Percentiles rank a stretch among this genome's conserved stretches.
These are phyloP conservation scores for Brachionus asplanchnoidis DNA, from an alignment of 1,140 invertebrate species.

Conservation along the genomic window DNA sequence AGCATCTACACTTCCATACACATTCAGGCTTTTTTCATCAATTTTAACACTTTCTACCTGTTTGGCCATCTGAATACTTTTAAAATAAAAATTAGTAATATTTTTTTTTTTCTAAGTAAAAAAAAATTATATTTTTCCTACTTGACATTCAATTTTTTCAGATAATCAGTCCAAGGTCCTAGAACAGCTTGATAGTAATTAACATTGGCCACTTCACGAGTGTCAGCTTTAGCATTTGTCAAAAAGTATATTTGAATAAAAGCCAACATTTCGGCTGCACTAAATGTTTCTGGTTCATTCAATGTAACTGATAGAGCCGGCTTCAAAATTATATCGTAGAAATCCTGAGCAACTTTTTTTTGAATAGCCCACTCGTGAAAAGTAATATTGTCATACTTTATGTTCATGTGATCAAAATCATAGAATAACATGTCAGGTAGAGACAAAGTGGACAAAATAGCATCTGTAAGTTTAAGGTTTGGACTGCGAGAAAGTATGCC, in stretches of 20 bases:
- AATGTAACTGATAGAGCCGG: constrained; percentile 41
- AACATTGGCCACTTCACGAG: constrained; percentile 30
- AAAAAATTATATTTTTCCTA: not conserved
- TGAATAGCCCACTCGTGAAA: constrained; percentile 33
- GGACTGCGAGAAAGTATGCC: constrained; percentile 41
- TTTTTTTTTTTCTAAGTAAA: not conserved
- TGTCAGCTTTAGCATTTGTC: constrained; percentile 38
- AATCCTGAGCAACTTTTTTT: constrained; percentile 27
- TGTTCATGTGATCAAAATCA: constrained; percentile 34
- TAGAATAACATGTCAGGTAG: constrained; percentile 32
- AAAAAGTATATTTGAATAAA: constrained; percentile 43
- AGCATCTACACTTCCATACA: constrained; percentile 18
- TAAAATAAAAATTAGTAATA: not conserved
- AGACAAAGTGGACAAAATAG: not conserved
- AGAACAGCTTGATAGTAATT: constrained; percentile 40
- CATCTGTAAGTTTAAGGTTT: constrained; percentile 35
- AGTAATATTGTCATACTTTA: constrained; percentile 41
- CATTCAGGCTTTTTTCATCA: not conserved
- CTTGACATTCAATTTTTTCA: constrained; percentile 9
- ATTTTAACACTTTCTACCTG: not conserved
- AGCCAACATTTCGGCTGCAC: constrained; percentile 43
- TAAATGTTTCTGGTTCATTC: constrained; percentile 36
- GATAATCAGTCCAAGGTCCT: constrained; percentile 37
- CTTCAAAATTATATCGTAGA: constrained; percentile 42
- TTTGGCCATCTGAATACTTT: not conserved